phyloP scores from a whole-genome alignment of 2,797 vertebrate species.

The Eidolon dupreanum region DNA sequence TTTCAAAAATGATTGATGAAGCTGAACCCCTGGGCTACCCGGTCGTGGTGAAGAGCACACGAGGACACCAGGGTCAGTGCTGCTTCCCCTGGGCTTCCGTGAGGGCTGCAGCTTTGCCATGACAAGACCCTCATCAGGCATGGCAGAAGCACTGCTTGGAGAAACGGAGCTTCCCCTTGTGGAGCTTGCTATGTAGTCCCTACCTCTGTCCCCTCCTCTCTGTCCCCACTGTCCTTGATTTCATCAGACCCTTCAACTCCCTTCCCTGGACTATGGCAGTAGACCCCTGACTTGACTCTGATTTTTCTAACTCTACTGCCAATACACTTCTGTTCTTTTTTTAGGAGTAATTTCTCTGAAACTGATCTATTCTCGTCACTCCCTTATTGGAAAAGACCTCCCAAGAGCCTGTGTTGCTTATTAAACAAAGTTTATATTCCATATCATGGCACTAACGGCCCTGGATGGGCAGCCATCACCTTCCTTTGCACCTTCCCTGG shows the following conservation, averaged over 20 bases:
- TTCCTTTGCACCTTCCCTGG: background rate
- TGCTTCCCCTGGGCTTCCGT: background rate
- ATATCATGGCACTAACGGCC: background rate
- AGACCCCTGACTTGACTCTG: background rate
- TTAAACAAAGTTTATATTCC: background rate
- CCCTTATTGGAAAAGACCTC: background rate
- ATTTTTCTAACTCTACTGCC: background rate
- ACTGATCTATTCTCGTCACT: background rate
- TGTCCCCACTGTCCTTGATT: background rate
- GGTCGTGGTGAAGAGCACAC: conserved; percentile 95
- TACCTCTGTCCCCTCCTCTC: background rate
- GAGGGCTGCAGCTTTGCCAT: too few relatives aligned
- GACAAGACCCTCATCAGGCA: background rate
- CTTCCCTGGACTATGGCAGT: background rate
- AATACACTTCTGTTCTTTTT: background rate
- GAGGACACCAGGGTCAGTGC: conserved; percentile 93
- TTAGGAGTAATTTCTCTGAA: background rate
- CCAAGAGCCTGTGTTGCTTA: background rate
- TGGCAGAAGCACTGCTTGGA: fast-evolving
- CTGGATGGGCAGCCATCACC: background rate
- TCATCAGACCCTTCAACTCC: background rate
- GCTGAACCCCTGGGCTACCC: conserved; percentile 95
- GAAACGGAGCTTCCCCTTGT: background rate
- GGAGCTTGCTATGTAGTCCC: background rate
- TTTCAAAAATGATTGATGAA: conserved; percentile 95